Conservation (phyloP, 2,113 vertebrate genomes). For the Brevimyrus niger region DNA sequence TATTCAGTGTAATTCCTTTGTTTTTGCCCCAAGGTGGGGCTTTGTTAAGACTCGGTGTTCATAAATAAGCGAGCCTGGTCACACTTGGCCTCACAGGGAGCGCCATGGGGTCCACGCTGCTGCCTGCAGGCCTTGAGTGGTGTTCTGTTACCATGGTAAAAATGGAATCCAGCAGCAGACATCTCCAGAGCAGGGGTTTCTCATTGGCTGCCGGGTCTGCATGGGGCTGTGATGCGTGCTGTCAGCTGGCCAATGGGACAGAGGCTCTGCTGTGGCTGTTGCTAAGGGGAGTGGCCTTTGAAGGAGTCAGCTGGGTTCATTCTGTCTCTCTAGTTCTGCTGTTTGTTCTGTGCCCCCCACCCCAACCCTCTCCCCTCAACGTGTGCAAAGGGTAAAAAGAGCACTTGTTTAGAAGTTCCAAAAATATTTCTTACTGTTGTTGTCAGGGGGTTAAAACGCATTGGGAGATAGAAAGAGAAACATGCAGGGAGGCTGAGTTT, state of each 20-base stretch:
- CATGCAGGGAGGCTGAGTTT: slow-evolving; percentile 1
- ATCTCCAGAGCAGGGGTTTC: slow-evolving; percentile 26
- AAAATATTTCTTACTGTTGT: slow-evolving; percentile 63
- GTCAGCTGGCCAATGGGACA: slow-evolving; percentile 58
- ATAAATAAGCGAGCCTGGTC: slow-evolving; percentile 5
- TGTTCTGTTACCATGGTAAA: slow-evolving; percentile 69
- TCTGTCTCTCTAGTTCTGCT: slow-evolving; percentile 39
- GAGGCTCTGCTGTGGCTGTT: slow-evolving; percentile 56
- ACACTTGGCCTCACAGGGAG: background rate
- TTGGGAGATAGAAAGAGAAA: background rate
- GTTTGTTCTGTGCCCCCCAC: slow-evolving; percentile 31
- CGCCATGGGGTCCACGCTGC: slow-evolving; percentile 10
- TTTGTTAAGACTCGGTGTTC: background rate
- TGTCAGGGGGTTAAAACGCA: slow-evolving; percentile 25
- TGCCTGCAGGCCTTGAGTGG: slow-evolving; percentile 45
- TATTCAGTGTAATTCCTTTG: background rate
- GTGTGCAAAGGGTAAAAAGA: slow-evolving; percentile 51
- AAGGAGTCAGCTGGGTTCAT: slow-evolving; percentile 57
- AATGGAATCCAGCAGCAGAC: slow-evolving; percentile 59
- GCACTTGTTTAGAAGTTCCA: slow-evolving; percentile 61
- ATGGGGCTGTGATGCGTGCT: slow-evolving; percentile 60
- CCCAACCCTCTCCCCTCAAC: slow-evolving; percentile 42
- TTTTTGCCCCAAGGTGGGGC: background rate
- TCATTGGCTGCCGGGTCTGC: slow-evolving; percentile 55
- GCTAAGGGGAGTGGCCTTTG: slow-evolving; percentile 69